Evolutionary conservation across 2,797 vertebrate genomes (phyloP).

Genomic region (Nothura maculosa): DNA sequence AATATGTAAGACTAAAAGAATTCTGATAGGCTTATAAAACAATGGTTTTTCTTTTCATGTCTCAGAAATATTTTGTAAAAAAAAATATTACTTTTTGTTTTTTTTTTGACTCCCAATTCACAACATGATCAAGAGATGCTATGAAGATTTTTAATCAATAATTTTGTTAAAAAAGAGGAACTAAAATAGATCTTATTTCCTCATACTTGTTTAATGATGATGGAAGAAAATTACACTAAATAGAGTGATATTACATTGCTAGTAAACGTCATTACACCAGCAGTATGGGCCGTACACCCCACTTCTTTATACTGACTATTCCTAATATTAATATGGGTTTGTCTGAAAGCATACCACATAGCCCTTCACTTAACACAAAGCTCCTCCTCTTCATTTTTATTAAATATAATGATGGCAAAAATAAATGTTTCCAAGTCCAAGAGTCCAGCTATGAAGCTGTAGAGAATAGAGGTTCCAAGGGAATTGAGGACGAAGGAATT

Average conservation of each 20-base stretch:
- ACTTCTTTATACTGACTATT: background rate
- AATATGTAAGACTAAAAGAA: slow-evolving; percentile 31
- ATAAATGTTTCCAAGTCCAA: background rate
- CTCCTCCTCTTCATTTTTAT: background rate
- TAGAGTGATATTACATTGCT: background rate
- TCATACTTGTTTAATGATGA: background rate
- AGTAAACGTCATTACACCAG: background rate
- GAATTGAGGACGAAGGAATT: background rate
- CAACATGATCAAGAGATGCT: slow-evolving; percentile 8
- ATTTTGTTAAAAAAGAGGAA: slow-evolving; percentile 15
- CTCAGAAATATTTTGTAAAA: slow-evolving; percentile 39
- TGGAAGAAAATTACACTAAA: slow-evolving; percentile 15
- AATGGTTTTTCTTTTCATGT: slow-evolving; percentile 43
- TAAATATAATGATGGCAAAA: background rate
- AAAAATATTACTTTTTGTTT: slow-evolving; percentile 20
- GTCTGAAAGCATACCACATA: background rate
- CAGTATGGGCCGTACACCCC: background rate
- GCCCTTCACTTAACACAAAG: background rate
- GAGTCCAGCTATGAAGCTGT: background rate
- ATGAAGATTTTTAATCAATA: background rate
- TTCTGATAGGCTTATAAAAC: slow-evolving; percentile 31
- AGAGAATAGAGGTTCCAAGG: background rate
- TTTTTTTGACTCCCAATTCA: slow-evolving; percentile 18
- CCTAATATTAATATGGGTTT: background rate
- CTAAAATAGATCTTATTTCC: slow-evolving; percentile 20